Evolutionary conservation across 2,888 invertebrate species (phyloP).

Genomic region (Papilio elwesi): DNA sequence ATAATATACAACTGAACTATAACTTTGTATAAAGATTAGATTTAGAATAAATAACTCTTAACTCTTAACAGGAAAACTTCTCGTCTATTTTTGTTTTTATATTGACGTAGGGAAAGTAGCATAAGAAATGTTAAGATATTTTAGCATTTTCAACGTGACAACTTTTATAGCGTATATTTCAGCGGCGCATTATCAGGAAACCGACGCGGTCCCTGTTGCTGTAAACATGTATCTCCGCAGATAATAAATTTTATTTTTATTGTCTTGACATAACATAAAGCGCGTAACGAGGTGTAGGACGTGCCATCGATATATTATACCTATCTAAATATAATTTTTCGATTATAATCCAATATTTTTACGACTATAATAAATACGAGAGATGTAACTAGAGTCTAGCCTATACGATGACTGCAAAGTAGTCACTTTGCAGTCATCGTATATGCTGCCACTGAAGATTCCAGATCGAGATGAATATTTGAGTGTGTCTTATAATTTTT

Average conservation of each 20-base stretch:
- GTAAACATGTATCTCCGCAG: conserved; percentile 5
- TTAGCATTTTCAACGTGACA: conserved; percentile 11
- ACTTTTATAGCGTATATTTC: conserved; percentile 32
- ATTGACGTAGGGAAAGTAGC: neutral
- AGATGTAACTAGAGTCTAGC: no score
- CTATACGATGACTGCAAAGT: no score
- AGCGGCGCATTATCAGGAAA: conserved; percentile 22
- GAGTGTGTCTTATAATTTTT: no score
- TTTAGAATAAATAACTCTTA: neutral
- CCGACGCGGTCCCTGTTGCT: neutral
- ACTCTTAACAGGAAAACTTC: neutral
- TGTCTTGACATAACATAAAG: conserved; percentile 9
- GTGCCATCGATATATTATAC: neutral
- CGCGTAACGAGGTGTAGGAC: neutral
- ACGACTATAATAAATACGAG: no score
- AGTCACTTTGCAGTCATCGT: no score
- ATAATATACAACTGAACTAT: neutral
- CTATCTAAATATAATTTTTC: neutral
- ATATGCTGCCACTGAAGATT: no score
- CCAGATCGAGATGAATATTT: no score
- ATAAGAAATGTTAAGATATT: conserved; percentile 13
- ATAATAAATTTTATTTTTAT: conserved; percentile 35
- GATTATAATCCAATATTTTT: no score
- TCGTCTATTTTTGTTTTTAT: neutral
- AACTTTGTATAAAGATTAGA: neutral